Base-by-base conservation (phyloP, 1,140 invertebrate genomes). In the Caenorhabditis tropicalis region DNA sequence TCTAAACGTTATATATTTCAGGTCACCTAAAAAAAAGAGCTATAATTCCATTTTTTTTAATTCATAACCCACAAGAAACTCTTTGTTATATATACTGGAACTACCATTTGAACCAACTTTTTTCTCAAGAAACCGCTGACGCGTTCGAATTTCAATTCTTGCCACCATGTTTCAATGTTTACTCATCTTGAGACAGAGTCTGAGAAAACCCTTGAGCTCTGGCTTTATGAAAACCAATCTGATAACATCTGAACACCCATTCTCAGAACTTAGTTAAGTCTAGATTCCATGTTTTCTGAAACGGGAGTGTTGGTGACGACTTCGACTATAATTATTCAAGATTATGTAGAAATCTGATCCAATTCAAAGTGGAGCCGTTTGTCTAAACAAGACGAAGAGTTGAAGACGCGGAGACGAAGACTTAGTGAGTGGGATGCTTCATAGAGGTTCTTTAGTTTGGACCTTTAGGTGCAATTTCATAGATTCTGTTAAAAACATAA, bases 61-160 rank as follows among this genome's bases (percentile, higher is more conserved):
- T n/a, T n/a, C n/a, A n/a, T n/a, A n/a, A n/a, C n/a, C n/a, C n/a
- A n/a, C n/a, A n/a, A n/a, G n/a, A n/a, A n/a, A n/a, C n/a, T n/a
- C n/a, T n/a, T n/a, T n/a, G n/a, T n/a, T n/a, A n/a, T n/a, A n/a
- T n/a, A n/a, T n/a, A n/a, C n/a, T n/a, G n/a, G n/a, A n/a, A n/a
- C n/a, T n/a, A n/a, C n/a, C 65, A 74, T 21, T 46, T 33, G 29
- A 74, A 43, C 65, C 33, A n/a, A n/a, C n/a, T n/a, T n/a, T n/a
- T n/a, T n/a, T n/a, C n/a, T 19, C 12, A 15, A 24, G n/a, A 74
- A 46, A 21, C n/a, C 36, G 27, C 10, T 24, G 24, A 29, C n/a
- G 36, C 65, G 65, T 74, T 74, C 65, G 21, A 74, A 74, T 74
- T 74, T 74, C 65, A 74, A 65, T 65, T 56, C 12, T 65, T 65